Conservation (phyloP, 2,888 invertebrate genomes). For the Tipula helvola region DNA sequence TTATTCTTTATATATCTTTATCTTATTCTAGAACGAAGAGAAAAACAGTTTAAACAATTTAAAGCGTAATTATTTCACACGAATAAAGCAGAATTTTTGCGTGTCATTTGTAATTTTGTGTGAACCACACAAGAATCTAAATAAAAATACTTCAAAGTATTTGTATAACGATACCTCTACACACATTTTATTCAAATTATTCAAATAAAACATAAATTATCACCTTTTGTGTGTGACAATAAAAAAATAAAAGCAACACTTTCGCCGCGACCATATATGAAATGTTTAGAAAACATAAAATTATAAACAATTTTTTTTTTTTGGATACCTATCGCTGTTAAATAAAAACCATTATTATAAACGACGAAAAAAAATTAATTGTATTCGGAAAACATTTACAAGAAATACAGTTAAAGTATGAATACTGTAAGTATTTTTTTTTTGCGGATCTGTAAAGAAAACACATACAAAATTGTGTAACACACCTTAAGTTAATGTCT, state of each 20-base stretch:
- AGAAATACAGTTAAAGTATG: too few relatives aligned
- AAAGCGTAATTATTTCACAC: background rate
- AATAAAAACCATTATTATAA: background rate
- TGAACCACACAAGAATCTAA: background rate
- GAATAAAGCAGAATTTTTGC: background rate
- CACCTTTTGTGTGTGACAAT: background rate
- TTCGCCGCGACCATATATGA: background rate
- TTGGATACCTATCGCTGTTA: too few relatives aligned
- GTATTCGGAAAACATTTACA: too few relatives aligned
- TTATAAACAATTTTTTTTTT: background rate
- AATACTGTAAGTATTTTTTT: too few relatives aligned
- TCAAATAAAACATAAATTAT: background rate
- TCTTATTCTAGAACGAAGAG: background rate
- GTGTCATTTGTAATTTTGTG: background rate
- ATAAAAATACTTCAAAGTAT: background rate
- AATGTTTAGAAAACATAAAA: background rate
- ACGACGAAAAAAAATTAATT: background rate
- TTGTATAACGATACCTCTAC: background rate
- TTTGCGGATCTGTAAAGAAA: too few relatives aligned
- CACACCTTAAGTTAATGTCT: too few relatives aligned
- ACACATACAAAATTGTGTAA: too few relatives aligned
- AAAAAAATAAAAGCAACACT: background rate
- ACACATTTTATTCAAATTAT: background rate
- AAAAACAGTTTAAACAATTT: background rate
- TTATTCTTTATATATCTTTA: too few relatives aligned